These are phyloP conservation scores for Hypotaenidia philippensis DNA, from an alignment of 2,797 vertebrate genomes.

Conservation along the genomic window DNA sequence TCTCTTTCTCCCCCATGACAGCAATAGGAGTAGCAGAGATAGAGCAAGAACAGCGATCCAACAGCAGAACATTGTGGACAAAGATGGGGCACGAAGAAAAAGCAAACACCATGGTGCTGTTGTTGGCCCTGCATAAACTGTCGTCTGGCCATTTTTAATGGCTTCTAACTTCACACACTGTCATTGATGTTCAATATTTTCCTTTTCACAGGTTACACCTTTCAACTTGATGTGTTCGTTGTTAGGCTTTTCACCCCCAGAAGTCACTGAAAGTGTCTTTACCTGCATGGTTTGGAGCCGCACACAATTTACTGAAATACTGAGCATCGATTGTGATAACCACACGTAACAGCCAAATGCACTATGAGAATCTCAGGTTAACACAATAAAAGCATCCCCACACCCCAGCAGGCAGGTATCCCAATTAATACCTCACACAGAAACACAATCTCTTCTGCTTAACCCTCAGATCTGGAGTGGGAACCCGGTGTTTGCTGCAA, in stretches of 20 bases:
- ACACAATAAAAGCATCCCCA: neutral
- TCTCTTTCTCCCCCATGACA: neutral
- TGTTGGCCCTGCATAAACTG: neutral
- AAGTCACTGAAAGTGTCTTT: neutral
- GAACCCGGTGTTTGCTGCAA: neutral
- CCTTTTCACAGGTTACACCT: neutral
- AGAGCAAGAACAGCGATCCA: accelerated
- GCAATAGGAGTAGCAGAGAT: neutral
- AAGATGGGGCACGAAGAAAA: neutral
- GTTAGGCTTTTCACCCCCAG: neutral
- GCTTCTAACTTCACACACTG: neutral
- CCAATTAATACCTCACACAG: slow-evolving; percentile 15
- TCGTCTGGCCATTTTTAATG: neutral
- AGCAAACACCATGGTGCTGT: neutral
- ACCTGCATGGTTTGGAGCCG: neutral
- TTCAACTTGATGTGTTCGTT: neutral
- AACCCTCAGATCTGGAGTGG: neutral
- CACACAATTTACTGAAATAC: neutral
- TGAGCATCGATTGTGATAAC: neutral
- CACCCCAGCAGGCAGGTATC: neutral
- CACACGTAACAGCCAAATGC: neutral
- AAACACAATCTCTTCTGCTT: neutral
- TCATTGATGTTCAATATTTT: neutral
- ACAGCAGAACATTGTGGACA: neutral
- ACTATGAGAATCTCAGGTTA: neutral